phyloP scores from a whole-genome alignment of 2,113 vertebrate species.

The Amphilophus citrinellus region DNA sequence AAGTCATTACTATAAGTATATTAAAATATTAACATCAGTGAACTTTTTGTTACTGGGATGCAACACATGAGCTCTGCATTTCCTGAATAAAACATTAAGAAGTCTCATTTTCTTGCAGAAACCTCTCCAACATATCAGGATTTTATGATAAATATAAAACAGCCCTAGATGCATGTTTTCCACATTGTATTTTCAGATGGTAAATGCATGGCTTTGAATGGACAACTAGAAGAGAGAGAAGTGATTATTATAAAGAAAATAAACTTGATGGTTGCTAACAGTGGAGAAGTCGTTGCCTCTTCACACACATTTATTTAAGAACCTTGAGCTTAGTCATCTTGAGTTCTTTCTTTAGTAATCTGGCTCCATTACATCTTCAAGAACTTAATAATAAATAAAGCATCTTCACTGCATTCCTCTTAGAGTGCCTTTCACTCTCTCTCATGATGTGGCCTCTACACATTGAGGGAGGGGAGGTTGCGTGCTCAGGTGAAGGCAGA shows the following conservation, averaged over 20 bases:
- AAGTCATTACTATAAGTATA: neutral
- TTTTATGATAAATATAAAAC: neutral
- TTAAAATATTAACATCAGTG: neutral
- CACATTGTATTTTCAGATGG: neutral
- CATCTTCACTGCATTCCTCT: slow-evolving; percentile 11
- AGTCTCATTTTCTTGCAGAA: neutral
- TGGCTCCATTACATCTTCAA: neutral
- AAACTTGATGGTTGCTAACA: neutral
- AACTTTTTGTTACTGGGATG: neutral
- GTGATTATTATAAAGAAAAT: neutral
- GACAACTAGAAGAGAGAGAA: too few species aligned
- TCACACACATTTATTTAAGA: neutral
- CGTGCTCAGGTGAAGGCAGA: slow-evolving; percentile 39
- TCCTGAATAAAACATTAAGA: neutral
- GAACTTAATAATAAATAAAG: neutral
- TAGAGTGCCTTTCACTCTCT: neutral
- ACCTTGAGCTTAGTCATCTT: neutral
- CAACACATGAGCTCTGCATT: neutral
- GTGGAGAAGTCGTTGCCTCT: slow-evolving; percentile 1
- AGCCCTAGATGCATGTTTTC: neutral
- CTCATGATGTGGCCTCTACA: slow-evolving; percentile 1
- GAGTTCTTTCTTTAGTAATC: neutral
- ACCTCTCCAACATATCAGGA: neutral
- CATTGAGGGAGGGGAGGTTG: neutral
- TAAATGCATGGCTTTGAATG: neutral